These are phyloP conservation scores for Cancer borealis DNA, from an alignment of 2,888 invertebrate genomes.

Conservation along the genomic window DNA sequence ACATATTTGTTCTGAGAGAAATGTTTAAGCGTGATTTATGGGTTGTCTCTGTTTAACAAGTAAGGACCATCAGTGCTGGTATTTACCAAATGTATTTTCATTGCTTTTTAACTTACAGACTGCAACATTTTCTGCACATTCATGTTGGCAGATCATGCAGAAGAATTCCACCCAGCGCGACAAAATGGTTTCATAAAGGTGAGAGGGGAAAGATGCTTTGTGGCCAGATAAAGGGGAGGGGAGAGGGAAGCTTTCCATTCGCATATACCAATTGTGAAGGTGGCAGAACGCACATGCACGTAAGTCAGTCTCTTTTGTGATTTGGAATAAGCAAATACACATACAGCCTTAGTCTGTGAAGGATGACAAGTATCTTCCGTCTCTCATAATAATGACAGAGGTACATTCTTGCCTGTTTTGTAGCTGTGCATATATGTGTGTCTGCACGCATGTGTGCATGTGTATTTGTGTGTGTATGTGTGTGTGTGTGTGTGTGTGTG, in stretches of 20 bases:
- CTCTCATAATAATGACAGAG: constrained; percentile 6
- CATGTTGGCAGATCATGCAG: not conserved
- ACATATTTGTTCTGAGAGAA: not conserved
- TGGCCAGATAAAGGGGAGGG: constrained; percentile 15
- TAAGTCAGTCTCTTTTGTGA: constrained; percentile 8
- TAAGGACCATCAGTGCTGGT: not conserved
- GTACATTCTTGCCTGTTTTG: not conserved
- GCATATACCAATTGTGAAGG: not conserved
- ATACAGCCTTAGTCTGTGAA: not conserved
- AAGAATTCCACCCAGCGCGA: not conserved
- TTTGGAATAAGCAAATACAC: not conserved
- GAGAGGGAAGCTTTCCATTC: not conserved
- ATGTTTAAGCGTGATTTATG: not conserved
- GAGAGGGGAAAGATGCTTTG: not conserved
- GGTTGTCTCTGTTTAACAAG: not conserved
- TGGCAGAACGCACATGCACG: not conserved
- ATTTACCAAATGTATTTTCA: not conserved
- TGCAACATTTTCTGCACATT: not conserved
- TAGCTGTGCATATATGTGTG: not conserved
- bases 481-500: constrained; percentile 4
- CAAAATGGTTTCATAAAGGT: not conserved
- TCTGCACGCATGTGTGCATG: not conserved
- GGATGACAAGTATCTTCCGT: not conserved
- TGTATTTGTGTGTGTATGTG: constrained; percentile 36
- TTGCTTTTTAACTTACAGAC: not conserved